Evolutionary conservation across 1,140 invertebrate species (phyloP), one percentile per base, ranked within the genome.

Genomic region (Chlorops oryzae): DNA sequence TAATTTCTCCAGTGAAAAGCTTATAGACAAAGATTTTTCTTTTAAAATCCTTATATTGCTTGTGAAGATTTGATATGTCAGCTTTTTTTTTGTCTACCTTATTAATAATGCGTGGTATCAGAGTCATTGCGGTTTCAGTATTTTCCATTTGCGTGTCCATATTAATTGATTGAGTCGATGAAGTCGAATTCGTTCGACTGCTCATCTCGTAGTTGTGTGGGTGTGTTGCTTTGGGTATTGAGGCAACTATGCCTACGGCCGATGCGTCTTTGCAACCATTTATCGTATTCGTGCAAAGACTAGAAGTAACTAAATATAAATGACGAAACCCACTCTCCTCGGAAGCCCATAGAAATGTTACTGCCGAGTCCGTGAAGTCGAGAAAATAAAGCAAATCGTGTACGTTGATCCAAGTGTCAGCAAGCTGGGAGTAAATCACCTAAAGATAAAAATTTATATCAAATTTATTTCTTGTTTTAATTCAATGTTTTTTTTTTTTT

Each of bases 281-380:
- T 3, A 57, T 13, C 5, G 47, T 38, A 34, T 57, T 47, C 18
- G 35, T 48, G 17, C 57, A 20, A 5, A 72, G 27, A 50, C 69
- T 72, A 25, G 70, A 68, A 13, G 70, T 70, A 18, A 93, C 77
- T 17, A 90, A 74, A 73, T 96, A 96, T 21, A 98, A 76, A 74
- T 97, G 95, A 38, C 92, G 76, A 64, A 81, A 94, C n/a, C 93
- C 92, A 1, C 86, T 86, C 66, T 92, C 88, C 73, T 97, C 93
- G 39, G 87, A 92, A 0, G 88, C 88, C 91, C 91, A 96, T 35
- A 98, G 80, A 71, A 95, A 96, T 52, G 81, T 80, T 9, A 88
- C 70, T 56, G 77, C 72, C 20, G 63, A 52, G 0, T 73, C 70
- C 65, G 28, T 77, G 56, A 62, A 79, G 77, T 77, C 75, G 32